A percentile compares a stretch with the other conserved stretches of the same genome.
Evolutionary conservation across 2,888 invertebrate genomes (phyloP).

Genomic region (Rotaria magnacalcarata): DNA sequence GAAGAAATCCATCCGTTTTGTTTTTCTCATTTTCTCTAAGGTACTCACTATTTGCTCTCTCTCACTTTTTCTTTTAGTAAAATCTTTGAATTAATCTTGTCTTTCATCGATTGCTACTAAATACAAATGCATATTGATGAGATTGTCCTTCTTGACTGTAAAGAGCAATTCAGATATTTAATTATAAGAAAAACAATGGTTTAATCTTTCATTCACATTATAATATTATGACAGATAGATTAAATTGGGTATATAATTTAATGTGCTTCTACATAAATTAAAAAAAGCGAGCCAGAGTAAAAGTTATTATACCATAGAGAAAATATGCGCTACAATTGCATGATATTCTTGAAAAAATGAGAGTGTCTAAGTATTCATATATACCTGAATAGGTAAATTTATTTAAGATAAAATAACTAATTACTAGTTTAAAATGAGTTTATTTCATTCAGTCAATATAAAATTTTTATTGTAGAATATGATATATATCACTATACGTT

Average conservation of each 20-base stretch:
- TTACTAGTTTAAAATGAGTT: no score
- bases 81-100: not conserved
- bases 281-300: not conserved
- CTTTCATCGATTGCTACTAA: not conserved
- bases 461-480: no score
- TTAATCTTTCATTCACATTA: not conserved
- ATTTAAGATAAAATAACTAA: no score
- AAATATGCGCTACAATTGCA: not conserved
- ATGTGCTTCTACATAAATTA: not conserved
- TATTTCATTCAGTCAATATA: no score
- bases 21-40: no score
- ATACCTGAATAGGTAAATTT: no score
- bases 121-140: not conserved
- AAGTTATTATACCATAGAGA: not conserved
- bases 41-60: no score
- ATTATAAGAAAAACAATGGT: not conserved
- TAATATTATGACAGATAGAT: not conserved
- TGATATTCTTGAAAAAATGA: no score
- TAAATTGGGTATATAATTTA: not conserved
- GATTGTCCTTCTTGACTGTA: not conserved
- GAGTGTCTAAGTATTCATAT: no score
- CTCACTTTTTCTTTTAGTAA: no score
- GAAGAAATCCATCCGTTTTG: not conserved
- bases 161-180: not conserved
- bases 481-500: not conserved